Base-by-base conservation (phyloP, 2,888 invertebrate genomes). In the Taenaris catops region DNA sequence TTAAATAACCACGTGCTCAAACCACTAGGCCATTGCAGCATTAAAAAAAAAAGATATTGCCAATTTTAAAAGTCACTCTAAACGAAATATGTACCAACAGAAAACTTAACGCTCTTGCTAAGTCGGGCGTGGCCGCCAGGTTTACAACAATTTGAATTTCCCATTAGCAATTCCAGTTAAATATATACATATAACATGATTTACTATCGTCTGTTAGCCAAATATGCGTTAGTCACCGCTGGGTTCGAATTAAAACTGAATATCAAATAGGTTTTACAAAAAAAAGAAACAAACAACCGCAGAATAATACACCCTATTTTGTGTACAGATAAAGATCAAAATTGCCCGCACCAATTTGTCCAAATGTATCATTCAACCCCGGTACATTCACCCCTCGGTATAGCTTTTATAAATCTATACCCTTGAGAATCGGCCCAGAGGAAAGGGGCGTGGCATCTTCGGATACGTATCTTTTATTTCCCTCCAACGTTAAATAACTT, bases 371-470 rank as follows among this genome's bases (percentile, higher is more conserved):
- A 35, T 38, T 37, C 34, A 31, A 29, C 35, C 41, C 14, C 12
- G 26, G 40, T 40, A 31, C 38, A 27, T 41, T 46, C 35, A 41
- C 44, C 44, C 41, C 38, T 23, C 21, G 5, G 8, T 33, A 25
- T 40, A 38, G 37, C 25, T 4, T 26, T 31, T 42, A 41, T 41
- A 42, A 35, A 40, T 46, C 38, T 44, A 36, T 38, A 38, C 35
- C 44, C 48, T 41, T 41, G 46, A 42, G 43, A 46, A 41, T 45
- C 34, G 37, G 36, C 41, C 34, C 37, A 45, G 46, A 51, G 50
- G 53, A 52, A 50, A 47, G 38, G 45, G 53, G 55, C 53, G 55
- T 53, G 54, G 50, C 44, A 24, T 29, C 28, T 45, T 38, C 34
- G 28, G 44, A 38, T 35, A 44, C 20, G n/a, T 25, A 45, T 49